Percentiles rank a stretch among this genome's conserved stretches.
phyloP scores from a whole-genome alignment of 2,113 vertebrate genomes.

The Planiliza haematocheilus region DNA sequence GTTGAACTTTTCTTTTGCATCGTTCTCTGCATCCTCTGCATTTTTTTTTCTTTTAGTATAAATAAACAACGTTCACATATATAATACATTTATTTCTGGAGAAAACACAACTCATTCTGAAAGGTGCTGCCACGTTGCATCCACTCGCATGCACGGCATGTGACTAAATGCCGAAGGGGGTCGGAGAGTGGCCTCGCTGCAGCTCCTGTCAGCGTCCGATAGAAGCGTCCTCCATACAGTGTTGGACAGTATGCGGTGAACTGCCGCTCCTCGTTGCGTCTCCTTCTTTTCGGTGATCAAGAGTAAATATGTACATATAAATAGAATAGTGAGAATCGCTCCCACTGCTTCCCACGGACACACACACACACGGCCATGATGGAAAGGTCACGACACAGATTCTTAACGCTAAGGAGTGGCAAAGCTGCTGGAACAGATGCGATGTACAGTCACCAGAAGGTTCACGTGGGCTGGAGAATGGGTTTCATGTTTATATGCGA shows the following conservation, averaged over 20 bases:
- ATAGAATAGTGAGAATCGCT: not conserved
- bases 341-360: not conserved
- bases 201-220: slow-evolving; percentile 7
- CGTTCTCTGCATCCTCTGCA: no score
- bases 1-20: no score
- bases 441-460: not conserved
- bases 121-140: slow-evolving; percentile 25
- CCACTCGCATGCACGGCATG: not conserved
- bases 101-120: not conserved
- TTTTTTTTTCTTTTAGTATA: no score
- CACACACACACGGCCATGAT: not conserved
- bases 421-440: not conserved
- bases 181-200: no score
- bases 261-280: not conserved
- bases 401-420: not conserved
- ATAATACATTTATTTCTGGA: not conserved
- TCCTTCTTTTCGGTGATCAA: not conserved
- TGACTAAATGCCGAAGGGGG: no score
- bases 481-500: not conserved
- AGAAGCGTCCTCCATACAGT: slow-evolving; percentile 5
- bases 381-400: not conserved
- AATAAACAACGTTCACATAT: no score
- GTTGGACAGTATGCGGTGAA: not conserved
- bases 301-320: not conserved
- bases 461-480: no score